Percentiles rank a stretch among this genome's conserved stretches.
phyloP scores from a whole-genome alignment of 2,888 invertebrate species.

The Pollenia griseotomentosa region DNA sequence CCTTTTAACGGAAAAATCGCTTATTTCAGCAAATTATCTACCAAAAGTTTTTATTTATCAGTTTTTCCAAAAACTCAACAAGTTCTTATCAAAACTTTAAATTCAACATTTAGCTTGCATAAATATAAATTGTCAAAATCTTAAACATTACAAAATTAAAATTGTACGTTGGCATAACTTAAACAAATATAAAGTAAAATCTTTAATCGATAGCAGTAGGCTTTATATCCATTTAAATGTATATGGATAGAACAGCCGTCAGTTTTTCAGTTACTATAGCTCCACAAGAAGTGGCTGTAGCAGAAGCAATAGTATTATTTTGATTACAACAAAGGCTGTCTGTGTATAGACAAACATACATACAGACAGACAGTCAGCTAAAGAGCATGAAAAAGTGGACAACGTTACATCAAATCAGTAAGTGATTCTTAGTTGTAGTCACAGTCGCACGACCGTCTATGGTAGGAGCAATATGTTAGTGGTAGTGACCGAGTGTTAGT shows the following conservation, averaged over 20 bases:
- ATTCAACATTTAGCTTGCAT: neutral
- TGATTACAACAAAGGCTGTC: constrained; percentile 32
- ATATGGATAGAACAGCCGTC: neutral
- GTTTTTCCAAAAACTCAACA: too few species aligned
- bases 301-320: constrained; percentile 16
- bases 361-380: constrained; percentile 5
- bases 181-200: constrained; percentile 33
- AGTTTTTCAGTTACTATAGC: neutral
- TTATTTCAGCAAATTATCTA: too few species aligned
- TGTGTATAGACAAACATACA: neutral
- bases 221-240: neutral
- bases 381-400: constrained; percentile 49
- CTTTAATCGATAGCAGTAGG: constrained; percentile 54
- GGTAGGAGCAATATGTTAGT: neutral
- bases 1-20: too few species aligned
- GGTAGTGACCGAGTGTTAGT: neutral
- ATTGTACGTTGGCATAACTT: constrained; percentile 16
- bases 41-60: too few species aligned
- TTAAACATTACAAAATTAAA: constrained; percentile 17
- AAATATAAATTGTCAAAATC: constrained; percentile 21
- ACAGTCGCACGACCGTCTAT: constrained; percentile 1
- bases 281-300: constrained; percentile 2
- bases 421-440: constrained; percentile 51
- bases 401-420: constrained; percentile 46
- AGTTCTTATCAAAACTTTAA: too few species aligned